Conservation (phyloP, 2,797 vertebrate genomes). For the Ataeniobius toweri region DNA sequence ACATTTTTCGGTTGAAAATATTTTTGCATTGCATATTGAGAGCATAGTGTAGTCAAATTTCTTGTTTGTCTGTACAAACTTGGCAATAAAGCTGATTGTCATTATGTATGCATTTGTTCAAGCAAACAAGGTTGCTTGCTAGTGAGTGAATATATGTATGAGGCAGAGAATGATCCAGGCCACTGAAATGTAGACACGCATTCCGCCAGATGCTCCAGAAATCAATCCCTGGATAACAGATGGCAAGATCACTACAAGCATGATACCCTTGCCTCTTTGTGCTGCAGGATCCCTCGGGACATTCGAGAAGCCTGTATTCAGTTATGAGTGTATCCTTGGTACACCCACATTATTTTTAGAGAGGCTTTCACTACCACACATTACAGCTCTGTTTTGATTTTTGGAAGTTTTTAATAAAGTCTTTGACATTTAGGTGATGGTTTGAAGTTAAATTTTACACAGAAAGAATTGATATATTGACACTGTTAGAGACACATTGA, state of each 20-base stretch:
- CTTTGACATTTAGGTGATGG: not conserved
- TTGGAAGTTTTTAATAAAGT: not conserved
- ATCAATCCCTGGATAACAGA: constrained; percentile 60
- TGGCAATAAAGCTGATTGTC: not conserved
- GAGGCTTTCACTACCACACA: constrained; percentile 5
- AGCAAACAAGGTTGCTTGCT: constrained; percentile 1
- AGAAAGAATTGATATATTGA: not conserved
- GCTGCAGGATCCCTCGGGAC: constrained; percentile 36
- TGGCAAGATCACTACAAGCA: constrained; percentile 55
- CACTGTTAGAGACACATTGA: not conserved
- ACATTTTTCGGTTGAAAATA: not conserved
- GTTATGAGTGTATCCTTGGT: constrained; percentile 39
- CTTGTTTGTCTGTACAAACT: too few species aligned
- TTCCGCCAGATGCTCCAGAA: constrained; percentile 63
- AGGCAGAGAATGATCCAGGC: constrained; percentile 48
- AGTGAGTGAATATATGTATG: not conserved
- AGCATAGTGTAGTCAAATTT: too few species aligned
- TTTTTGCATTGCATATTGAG: not conserved
- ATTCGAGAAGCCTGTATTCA: constrained; percentile 36
- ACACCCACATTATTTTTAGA: constrained; percentile 30
- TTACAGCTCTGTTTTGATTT: constrained; percentile 25
- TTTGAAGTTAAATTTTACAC: not conserved
- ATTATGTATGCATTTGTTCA: not conserved
- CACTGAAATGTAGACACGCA: constrained; percentile 62
- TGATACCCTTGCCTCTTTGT: constrained; percentile 56